Percentiles rank a stretch among this genome's conserved stretches.
Conservation (phyloP, 2,888 invertebrate genomes). For the Drosophila kanekoi region DNA sequence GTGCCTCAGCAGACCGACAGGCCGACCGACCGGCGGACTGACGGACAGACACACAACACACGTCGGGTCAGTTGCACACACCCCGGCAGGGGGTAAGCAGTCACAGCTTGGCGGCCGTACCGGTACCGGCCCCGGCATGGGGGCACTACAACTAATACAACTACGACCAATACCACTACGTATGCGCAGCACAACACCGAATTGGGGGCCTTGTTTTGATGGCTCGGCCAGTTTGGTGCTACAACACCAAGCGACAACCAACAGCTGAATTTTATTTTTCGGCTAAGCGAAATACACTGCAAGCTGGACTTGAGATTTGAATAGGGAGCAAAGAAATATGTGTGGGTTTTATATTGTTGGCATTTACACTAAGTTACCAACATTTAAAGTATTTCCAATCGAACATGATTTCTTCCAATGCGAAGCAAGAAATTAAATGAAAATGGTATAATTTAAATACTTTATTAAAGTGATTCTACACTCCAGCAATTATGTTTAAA, state of each 20-base stretch:
- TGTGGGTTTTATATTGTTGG: slow-evolving; percentile 28
- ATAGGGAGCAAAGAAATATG: slow-evolving; percentile 17
- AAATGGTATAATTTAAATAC: neutral
- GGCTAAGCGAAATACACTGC: slow-evolving; percentile 16
- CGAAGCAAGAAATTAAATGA: too few species aligned
- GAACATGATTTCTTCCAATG: too few species aligned
- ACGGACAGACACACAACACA: slow-evolving; percentile 53
- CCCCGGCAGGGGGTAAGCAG: slow-evolving; percentile 69
- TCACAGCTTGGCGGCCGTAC: slow-evolving; percentile 69
- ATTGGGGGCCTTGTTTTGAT: slow-evolving; percentile 80
- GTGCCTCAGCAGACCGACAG: slow-evolving; percentile 22
- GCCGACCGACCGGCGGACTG: slow-evolving; percentile 33
- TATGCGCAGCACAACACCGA: slow-evolving; percentile 36
- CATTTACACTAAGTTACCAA: slow-evolving; percentile 7
- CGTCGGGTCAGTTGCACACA: slow-evolving; percentile 78
- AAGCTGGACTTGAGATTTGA: slow-evolving; percentile 12
- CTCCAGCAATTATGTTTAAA: neutral
- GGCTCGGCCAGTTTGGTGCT: slow-evolving; percentile 66
- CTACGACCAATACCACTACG: slow-evolving; percentile 10
- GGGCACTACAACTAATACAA: slow-evolving; percentile 52
- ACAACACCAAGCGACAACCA: slow-evolving; percentile 50
- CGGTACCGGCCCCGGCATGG: slow-evolving; percentile 60
- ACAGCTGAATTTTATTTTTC: slow-evolving; percentile 54
- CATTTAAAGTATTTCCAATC: slow-evolving; percentile 1
- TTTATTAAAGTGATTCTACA: too few species aligned